Evolutionary conservation across 2,888 invertebrate species (phyloP).

Genomic region (Lampropteryx suffumata): DNA sequence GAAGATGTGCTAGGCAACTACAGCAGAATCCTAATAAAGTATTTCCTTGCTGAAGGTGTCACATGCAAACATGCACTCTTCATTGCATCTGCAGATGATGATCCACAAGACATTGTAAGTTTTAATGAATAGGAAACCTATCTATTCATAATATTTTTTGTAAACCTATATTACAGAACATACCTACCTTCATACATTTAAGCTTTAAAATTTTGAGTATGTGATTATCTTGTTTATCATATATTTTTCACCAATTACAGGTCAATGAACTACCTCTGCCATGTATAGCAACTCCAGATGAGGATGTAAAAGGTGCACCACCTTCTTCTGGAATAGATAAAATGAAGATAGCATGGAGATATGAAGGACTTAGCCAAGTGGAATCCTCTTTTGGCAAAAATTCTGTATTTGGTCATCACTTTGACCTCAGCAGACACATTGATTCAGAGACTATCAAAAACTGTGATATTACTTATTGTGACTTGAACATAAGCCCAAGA

Average conservation of each 20-base stretch:
- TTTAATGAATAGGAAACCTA: too few species aligned
- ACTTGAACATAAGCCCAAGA: slow-evolving; percentile 45
- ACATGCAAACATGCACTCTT: slow-evolving; percentile 88
- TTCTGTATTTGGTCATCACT: slow-evolving; percentile 88
- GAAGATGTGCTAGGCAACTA: slow-evolving; percentile 92
- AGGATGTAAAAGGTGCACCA: slow-evolving; percentile 52
- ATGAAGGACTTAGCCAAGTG: slow-evolving; percentile 88
- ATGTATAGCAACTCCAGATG: slow-evolving; percentile 68
- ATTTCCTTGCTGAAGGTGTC: slow-evolving; percentile 94
- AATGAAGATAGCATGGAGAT: slow-evolving; percentile 96
- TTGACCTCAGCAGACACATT: slow-evolving; percentile 91
- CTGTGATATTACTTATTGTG: slow-evolving; percentile 83
- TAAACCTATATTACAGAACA: too few species aligned
- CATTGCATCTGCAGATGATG: slow-evolving; percentile 88
- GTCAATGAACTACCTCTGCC: slow-evolving; percentile 80
- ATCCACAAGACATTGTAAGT: slow-evolving; percentile 85
- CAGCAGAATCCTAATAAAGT: slow-evolving; percentile 90
- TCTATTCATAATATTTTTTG: too few species aligned
- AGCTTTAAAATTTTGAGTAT: too few species aligned
- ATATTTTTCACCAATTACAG: slow-evolving; percentile 49
- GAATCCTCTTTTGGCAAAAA: slow-evolving; percentile 78
- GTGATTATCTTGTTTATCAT: too few species aligned
- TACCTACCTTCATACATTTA: too few species aligned
- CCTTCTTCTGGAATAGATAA: slow-evolving; percentile 67
- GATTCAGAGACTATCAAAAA: slow-evolving; percentile 80